These are phyloP conservation scores for Epinotia brunnichana DNA, from an alignment of 2,888 invertebrate species.

Conservation along the genomic window DNA sequence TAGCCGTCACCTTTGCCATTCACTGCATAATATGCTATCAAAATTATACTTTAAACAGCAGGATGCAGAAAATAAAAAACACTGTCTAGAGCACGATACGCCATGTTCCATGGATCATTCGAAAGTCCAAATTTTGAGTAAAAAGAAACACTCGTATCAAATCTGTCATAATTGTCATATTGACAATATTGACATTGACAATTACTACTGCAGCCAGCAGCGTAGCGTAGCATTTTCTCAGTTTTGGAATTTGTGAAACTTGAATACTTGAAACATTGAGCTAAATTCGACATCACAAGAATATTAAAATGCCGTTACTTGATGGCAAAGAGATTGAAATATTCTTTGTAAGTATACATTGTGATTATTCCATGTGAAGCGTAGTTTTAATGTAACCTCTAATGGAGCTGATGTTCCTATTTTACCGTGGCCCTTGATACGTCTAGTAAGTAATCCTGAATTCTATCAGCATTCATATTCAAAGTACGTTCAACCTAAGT, in stretches of 20 bases:
- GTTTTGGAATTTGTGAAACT: constrained; percentile 57
- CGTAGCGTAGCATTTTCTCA: constrained; percentile 23
- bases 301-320: constrained; percentile 68
- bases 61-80: too few species aligned
- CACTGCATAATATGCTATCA: too few species aligned
- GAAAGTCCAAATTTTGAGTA: background rate
- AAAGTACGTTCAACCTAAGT: too few species aligned
- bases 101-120: too few species aligned
- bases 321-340: constrained; percentile 80
- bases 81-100: too few species aligned
- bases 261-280: constrained; percentile 23
- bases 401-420: background rate
- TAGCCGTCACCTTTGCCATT: too few species aligned
- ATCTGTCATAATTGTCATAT: too few species aligned
- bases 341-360: constrained; percentile 76
- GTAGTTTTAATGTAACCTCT: background rate
- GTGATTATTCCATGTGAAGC: background rate
- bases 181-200: constrained; percentile 7
- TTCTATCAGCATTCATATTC: too few species aligned
- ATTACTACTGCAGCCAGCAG: too few species aligned
- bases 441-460: background rate
- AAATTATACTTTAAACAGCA: too few species aligned
- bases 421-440: background rate
- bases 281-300: background rate
- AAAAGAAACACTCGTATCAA: background rate